These are phyloP conservation scores for Vipera ursinii DNA, from an alignment of 2,797 vertebrate species.

Conservation along the genomic window DNA sequence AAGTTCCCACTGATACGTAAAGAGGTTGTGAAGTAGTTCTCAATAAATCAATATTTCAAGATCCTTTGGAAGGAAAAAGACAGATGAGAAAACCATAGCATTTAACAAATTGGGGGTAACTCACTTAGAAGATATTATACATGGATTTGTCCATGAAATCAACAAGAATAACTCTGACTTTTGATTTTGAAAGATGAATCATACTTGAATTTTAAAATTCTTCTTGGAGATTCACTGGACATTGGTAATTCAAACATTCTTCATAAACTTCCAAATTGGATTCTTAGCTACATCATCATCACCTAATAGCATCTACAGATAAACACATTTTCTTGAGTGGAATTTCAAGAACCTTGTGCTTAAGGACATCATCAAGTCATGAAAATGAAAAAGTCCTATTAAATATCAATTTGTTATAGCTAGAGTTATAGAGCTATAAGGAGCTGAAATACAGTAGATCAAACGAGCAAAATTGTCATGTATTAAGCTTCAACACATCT, in stretches of 20 bases:
- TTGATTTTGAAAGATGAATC: neutral
- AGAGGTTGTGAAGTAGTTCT: neutral
- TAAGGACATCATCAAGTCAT: neutral
- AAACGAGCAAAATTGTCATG: neutral
- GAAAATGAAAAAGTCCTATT: neutral
- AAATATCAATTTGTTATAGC: neutral
- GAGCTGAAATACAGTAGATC: neutral
- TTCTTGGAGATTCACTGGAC: neutral
- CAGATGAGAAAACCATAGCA: neutral
- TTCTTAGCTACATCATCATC: neutral
- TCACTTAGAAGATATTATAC: neutral
- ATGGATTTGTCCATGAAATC: neutral
- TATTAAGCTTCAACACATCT: neutral
- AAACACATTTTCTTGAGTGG: neutral
- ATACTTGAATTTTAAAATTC: neutral
- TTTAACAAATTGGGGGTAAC: neutral
- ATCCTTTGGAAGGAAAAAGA: neutral
- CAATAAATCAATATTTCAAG: neutral
- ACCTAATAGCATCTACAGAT: neutral
- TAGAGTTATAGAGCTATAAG: neutral
- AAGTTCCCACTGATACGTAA: neutral
- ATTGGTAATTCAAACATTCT: neutral
- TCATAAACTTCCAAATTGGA: neutral
- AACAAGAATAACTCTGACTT: neutral
- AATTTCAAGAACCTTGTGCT: neutral